Evolutionary conservation across 35 echinoderm and acorn worm genomes (phyloP).

Genomic region (Nesometra sesokonis): DNA sequence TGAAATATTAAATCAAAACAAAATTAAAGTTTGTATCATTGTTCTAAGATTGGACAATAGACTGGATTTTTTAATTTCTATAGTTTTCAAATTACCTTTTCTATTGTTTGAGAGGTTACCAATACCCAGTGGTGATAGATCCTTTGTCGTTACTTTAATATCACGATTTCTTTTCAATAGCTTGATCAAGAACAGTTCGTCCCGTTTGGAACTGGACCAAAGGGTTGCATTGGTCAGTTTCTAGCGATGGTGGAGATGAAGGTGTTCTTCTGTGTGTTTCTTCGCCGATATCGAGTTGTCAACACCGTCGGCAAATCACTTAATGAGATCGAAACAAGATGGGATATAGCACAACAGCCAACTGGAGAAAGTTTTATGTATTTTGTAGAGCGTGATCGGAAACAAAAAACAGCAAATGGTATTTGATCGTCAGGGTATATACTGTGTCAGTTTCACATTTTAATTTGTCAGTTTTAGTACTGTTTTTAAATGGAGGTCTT

Average conservation of each 20-base stretch:
- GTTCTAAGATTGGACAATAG: too few species aligned
- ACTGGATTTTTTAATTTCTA: too few species aligned
- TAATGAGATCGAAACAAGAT: not conserved
- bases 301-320: not conserved
- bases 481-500: too few species aligned
- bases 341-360: not conserved
- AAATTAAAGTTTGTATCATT: too few species aligned
- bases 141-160: too few species aligned
- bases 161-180: not conserved
- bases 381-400: not conserved
- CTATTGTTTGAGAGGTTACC: too few species aligned
- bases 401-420: not conserved
- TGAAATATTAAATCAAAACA: too few species aligned
- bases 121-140: too few species aligned
- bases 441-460: too few species aligned
- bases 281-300: not conserved
- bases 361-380: not conserved
- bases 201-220: not conserved
- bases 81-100: too few species aligned
- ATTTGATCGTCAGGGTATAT: too few species aligned
- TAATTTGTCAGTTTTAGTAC: too few species aligned
- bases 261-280: not conserved
- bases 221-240: not conserved
- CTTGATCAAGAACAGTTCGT: not conserved
- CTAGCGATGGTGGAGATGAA: not conserved